Conservation (phyloP, 2,888 invertebrate genomes). For the Nemotelus nigrinus region DNA sequence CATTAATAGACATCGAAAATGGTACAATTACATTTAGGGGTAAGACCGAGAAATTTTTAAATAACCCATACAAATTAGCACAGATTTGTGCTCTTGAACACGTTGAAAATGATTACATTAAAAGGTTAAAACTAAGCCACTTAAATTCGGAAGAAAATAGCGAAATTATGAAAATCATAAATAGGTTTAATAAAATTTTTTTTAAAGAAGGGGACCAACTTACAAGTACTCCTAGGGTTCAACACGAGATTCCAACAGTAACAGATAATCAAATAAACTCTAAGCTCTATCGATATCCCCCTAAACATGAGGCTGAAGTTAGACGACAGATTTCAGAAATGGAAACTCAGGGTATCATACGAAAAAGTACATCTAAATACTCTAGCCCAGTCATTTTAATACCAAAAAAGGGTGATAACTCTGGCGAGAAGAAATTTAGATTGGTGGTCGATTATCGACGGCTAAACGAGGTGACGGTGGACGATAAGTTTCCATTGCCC, state of each 20-base stretch:
- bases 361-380: conserved; percentile 43
- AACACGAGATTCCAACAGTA: conserved; percentile 38
- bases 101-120: neutral
- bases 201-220: conserved; percentile 40
- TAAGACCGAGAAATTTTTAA: neutral
- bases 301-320: conserved; percentile 40
- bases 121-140: neutral
- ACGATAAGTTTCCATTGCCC: neutral
- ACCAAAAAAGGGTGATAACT: conserved; percentile 45
- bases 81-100: neutral
- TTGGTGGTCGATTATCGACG: conserved; percentile 46
- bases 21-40: neutral
- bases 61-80: neutral
- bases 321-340: conserved; percentile 42
- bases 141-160: neutral
- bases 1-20: conserved; percentile 5
- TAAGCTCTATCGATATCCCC: conserved; percentile 39
- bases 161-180: conserved; percentile 24
- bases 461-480: conserved; percentile 41
- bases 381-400: conserved; percentile 43
- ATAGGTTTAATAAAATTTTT: conserved; percentile 21
- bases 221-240: conserved; percentile 36
- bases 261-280: conserved; percentile 44
- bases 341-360: conserved; percentile 43
- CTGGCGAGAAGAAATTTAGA: conserved; percentile 44